Conservation (phyloP, 1,140 invertebrate genomes). For the Medauroidea extradentata region DNA sequence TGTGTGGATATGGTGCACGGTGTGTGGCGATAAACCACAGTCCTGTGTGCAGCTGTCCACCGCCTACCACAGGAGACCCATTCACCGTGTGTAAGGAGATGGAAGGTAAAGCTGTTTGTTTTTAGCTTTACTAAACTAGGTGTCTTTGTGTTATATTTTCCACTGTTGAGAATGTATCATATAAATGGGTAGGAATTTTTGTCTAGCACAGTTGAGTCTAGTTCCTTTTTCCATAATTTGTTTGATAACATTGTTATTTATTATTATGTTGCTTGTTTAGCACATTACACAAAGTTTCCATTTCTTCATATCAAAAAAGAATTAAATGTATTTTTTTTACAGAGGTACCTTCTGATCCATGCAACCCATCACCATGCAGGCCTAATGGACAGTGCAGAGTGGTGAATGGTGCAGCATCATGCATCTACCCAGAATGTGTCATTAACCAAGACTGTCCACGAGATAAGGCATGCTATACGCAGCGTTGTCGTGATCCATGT, state of each 20-base stretch:
- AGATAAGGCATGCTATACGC: conserved; percentile 72
- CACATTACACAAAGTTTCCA: no score
- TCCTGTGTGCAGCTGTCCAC: conserved; percentile 71
- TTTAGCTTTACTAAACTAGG: no score
- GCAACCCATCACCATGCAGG: conserved; percentile 74
- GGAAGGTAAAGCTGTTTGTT: conserved; percentile 9
- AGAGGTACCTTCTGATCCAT: conserved; percentile 57
- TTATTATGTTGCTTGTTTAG: no score
- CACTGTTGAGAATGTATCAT: no score
- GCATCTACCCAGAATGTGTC: conserved; percentile 80
- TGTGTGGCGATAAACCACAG: conserved; percentile 74
- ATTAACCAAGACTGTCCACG: conserved; percentile 79
- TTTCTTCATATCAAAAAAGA: no score
- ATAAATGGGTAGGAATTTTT: no score
- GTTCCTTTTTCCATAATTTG: no score
- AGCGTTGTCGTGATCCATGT: conserved; percentile 79
- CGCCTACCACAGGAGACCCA: conserved; percentile 67
- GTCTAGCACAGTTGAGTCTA: no score
- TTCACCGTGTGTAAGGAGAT: conserved; percentile 59
- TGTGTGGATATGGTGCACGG: conserved; percentile 62
- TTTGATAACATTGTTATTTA: no score
- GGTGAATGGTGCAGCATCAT: conserved; percentile 60
- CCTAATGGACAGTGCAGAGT: conserved; percentile 75
- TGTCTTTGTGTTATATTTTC: no score
- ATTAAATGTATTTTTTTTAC: conserved; percentile 12